A percentile compares a stretch with the other conserved stretches of the same genome.
phyloP scores from a whole-genome alignment of 2,113 vertebrate genomes.

The Isichthys henryi region DNA sequence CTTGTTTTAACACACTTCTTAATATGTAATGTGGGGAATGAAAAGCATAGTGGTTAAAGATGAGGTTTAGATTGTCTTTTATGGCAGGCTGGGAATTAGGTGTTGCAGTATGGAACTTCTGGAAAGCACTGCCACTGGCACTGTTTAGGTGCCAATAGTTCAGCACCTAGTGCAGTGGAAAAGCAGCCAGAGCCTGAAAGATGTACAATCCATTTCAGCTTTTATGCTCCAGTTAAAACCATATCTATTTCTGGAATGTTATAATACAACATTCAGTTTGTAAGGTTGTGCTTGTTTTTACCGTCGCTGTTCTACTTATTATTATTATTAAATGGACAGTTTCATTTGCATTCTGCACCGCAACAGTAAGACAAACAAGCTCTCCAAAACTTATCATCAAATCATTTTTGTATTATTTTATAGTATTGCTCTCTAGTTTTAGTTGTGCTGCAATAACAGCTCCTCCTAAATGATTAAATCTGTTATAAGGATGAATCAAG shows the following conservation, averaged over 20 bases:
- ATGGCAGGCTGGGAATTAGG: background rate
- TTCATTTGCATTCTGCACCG: background rate
- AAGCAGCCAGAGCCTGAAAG: background rate
- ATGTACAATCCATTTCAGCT: background rate
- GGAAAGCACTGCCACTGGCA: background rate
- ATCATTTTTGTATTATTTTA: background rate
- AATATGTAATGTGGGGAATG: background rate
- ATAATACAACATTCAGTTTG: background rate
- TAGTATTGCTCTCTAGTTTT: background rate
- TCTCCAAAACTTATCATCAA: background rate
- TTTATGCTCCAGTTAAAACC: background rate
- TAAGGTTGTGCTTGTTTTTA: background rate
- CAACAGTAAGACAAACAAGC: background rate
- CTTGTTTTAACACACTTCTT: background rate
- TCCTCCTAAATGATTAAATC: background rate
- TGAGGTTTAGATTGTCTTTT: background rate
- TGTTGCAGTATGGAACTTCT: background rate
- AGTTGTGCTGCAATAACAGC: background rate
- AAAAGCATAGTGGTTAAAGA: background rate
- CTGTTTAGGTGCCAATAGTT: background rate
- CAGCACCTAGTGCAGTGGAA: background rate
- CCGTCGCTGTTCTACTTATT: background rate
- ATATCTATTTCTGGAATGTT: background rate
- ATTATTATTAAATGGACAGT: background rate
- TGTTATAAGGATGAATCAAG: background rate